Conservation (phyloP, 2,888 invertebrate species). For the Drosophila bunnanda region DNA sequence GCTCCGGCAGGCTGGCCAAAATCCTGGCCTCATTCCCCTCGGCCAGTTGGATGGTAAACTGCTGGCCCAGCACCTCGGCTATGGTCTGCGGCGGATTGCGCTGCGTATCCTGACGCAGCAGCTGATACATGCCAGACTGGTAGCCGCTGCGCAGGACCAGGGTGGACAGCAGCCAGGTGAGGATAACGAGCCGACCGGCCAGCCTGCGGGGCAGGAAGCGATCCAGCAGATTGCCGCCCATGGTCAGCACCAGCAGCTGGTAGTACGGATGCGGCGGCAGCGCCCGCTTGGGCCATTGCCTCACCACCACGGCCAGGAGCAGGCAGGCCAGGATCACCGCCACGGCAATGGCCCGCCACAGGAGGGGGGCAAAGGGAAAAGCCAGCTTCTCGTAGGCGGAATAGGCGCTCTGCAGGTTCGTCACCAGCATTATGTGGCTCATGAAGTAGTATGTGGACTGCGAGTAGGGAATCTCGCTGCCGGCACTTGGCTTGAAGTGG, state of each 20-base stretch:
- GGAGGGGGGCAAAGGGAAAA: constrained; percentile 67
- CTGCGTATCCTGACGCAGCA: constrained; percentile 70
- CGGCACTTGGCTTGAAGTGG: constrained; percentile 60
- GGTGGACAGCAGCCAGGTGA: constrained; percentile 71
- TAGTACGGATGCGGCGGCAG: constrained; percentile 56
- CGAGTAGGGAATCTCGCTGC: constrained; percentile 53
- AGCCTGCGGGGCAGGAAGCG: constrained; percentile 56
- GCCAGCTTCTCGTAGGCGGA: constrained; percentile 73
- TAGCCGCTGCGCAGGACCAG: constrained; percentile 78
- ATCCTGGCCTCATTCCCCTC: constrained; percentile 60
- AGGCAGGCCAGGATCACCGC: constrained; percentile 53
- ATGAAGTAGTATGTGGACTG: constrained; percentile 72
- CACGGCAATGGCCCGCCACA: constrained; percentile 66
- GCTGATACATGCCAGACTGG: constrained; percentile 78
- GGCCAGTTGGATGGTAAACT: constrained; percentile 63
- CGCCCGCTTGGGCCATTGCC: constrained; percentile 8
- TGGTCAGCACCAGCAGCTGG: constrained; percentile 57
- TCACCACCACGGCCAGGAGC: constrained; percentile 34
- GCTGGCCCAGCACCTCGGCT: constrained; percentile 60
- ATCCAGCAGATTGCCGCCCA: constrained; percentile 58
- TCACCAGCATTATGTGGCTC: constrained; percentile 72
- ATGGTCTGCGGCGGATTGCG: constrained; percentile 75
- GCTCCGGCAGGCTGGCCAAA: constrained; percentile 61
- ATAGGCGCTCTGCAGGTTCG: constrained; percentile 68
- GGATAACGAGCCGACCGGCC: constrained; percentile 68